These are phyloP conservation scores for Tiaroga cobitis DNA, from an alignment of 2,797 vertebrate genomes.

Conservation along the genomic window DNA sequence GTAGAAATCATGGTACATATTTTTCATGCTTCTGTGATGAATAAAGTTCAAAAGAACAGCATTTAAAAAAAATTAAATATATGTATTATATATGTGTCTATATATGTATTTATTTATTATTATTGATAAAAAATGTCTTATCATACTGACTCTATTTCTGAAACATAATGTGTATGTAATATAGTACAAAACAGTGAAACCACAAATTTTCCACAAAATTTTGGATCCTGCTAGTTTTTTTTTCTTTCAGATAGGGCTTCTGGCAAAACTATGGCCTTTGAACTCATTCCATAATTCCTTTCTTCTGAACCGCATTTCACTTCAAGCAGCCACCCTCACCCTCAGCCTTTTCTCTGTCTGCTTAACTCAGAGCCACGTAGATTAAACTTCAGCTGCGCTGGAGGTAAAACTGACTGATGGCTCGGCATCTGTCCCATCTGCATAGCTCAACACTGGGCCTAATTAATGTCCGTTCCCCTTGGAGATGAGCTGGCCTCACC, in stretches of 20 bases:
- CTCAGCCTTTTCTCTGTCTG: constrained; percentile 8
- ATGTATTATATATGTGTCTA: neutral
- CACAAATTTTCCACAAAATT: neutral
- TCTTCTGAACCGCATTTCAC: neutral
- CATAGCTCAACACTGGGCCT: constrained; percentile 23
- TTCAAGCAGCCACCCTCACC: constrained; percentile 3
- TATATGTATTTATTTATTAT: neutral
- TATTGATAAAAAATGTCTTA: neutral
- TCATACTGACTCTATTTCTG: neutral
- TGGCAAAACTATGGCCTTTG: constrained; percentile 11
- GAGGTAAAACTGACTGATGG: constrained; percentile 50
- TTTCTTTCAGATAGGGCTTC: neutral
- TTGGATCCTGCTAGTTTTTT: neutral
- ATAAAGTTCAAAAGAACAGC: neutral
- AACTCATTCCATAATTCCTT: constrained; percentile 31
- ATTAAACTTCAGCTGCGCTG: constrained; percentile 29
- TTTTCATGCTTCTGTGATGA: neutral
- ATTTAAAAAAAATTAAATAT: neutral
- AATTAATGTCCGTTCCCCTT: constrained; percentile 46
- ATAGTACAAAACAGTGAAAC: neutral
- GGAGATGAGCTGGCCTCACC: neutral
- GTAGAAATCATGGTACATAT: too few species aligned
- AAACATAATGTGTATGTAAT: neutral
- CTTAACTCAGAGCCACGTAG: constrained; percentile 23
- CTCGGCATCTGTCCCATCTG: constrained; percentile 44